Conservation (phyloP, 35 echinoderm and acorn worm species). For the Amphiura filiformis region DNA sequence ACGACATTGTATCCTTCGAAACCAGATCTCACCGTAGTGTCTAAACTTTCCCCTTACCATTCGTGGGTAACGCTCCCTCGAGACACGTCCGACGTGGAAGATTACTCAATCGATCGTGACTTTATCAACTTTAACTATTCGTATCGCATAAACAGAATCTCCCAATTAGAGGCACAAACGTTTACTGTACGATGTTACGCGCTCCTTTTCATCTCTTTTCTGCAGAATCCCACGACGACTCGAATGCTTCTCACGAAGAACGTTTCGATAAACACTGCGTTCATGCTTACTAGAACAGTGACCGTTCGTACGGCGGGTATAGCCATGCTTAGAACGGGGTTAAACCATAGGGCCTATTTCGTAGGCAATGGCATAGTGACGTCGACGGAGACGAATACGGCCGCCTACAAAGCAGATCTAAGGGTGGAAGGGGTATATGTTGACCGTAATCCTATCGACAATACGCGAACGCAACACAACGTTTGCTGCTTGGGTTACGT, state of each 20-base stretch:
- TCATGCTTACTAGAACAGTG: not conserved
- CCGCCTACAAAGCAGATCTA: not conserved
- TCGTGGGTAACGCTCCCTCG: no score
- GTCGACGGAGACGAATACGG: not conserved
- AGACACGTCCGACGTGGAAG: no score
- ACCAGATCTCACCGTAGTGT: no score
- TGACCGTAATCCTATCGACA: conserved; percentile 14
- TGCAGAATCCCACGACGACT: conserved; percentile 19
- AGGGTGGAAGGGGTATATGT: not conserved
- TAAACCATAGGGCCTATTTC: not conserved
- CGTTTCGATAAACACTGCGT: conserved; percentile 8
- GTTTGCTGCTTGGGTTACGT: not conserved
- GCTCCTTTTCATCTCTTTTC: conserved; percentile 2
- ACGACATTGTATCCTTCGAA: no score
- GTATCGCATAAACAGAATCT: not conserved
- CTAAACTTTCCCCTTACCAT: no score
- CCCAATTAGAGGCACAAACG: not conserved
- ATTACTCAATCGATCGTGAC: no score
- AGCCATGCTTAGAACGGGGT: not conserved
- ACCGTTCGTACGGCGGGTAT: not conserved
- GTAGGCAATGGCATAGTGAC: not conserved
- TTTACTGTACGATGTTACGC: not conserved
- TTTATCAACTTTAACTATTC: conserved; percentile 30
- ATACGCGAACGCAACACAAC: not conserved
- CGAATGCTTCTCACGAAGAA: not conserved